These are phyloP conservation scores for Pseudocheirus occidentalis DNA, from an alignment of 2,797 vertebrate genomes.

Conservation along the genomic window DNA sequence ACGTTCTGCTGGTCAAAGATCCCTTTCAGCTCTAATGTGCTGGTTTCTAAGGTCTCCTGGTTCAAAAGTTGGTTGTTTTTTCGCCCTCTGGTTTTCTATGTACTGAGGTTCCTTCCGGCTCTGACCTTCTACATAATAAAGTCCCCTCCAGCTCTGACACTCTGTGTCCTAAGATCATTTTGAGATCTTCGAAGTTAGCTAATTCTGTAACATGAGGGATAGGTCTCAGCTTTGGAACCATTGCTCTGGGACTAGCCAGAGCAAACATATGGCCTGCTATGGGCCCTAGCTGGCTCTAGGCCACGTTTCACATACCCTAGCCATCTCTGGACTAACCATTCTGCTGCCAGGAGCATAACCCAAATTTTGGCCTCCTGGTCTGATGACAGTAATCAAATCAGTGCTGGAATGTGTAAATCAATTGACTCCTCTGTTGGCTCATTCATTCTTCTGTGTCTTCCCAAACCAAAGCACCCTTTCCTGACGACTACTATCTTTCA, in stretches of 20 bases:
- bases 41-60: neutral
- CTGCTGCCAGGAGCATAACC: neutral
- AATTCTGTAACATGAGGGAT: neutral
- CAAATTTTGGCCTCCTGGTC: neutral
- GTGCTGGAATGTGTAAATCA: neutral
- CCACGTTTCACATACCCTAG: neutral
- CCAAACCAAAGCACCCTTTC: neutral
- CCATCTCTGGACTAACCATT: neutral
- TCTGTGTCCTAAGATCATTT: neutral
- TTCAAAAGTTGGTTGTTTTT: neutral
- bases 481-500: neutral
- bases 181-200: neutral
- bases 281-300: neutral
- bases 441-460: neutral
- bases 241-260: neutral
- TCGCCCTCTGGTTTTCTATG: neutral
- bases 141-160: neutral
- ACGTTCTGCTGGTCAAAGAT: neutral
- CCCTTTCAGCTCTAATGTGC: neutral
- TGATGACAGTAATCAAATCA: neutral
- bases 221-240: neutral
- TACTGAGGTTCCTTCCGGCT: neutral
- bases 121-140: neutral
- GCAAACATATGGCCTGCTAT: neutral
- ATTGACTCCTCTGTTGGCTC: neutral